Percentiles rank a stretch among this genome's conserved stretches.
Evolutionary conservation across 2,888 invertebrate genomes (phyloP).

Genomic region (Ectemnius lituratus): DNA sequence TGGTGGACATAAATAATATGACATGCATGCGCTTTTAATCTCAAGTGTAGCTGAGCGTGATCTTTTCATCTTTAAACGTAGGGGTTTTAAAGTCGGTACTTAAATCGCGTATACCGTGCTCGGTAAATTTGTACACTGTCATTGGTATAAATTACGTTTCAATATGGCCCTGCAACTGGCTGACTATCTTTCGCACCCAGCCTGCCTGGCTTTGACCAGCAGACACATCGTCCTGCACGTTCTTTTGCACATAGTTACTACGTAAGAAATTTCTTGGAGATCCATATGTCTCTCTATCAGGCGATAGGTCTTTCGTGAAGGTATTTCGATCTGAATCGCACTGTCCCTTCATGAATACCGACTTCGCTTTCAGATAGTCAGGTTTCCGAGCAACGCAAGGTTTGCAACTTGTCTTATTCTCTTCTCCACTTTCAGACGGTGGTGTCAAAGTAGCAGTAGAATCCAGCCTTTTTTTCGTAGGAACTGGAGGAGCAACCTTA

Average conservation of each 20-base stretch:
- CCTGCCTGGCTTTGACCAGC: constrained; percentile 75
- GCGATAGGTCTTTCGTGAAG: background rate
- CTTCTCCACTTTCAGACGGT: background rate
- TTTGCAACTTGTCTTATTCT: constrained; percentile 44
- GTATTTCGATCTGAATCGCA: constrained; percentile 30
- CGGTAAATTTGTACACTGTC: constrained; percentile 43
- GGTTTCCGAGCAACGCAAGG: constrained; percentile 70
- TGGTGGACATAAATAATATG: too few species aligned
- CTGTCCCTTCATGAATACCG: constrained; percentile 33
- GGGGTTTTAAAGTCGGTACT: constrained; percentile 12
- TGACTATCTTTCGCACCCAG: constrained; percentile 76
- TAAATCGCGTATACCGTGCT: background rate
- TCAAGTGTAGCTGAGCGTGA: background rate
- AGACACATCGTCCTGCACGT: constrained; percentile 69
- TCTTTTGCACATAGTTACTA: constrained; percentile 10
- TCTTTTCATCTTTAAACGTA: constrained; percentile 17
- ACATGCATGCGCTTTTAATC: background rate
- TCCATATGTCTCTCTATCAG: constrained; percentile 17
- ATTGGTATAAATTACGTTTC: constrained; percentile 66
- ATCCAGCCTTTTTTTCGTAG: constrained; percentile 61
- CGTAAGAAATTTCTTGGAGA: constrained; percentile 9
- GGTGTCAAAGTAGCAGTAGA: background rate
- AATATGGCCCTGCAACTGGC: constrained; percentile 72
- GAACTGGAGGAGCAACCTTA: constrained; percentile 70
- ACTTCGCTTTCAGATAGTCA: constrained; percentile 60